These are phyloP conservation scores for Brachypterus glaber DNA, from an alignment of 2,888 invertebrate genomes.

Conservation along the genomic window DNA sequence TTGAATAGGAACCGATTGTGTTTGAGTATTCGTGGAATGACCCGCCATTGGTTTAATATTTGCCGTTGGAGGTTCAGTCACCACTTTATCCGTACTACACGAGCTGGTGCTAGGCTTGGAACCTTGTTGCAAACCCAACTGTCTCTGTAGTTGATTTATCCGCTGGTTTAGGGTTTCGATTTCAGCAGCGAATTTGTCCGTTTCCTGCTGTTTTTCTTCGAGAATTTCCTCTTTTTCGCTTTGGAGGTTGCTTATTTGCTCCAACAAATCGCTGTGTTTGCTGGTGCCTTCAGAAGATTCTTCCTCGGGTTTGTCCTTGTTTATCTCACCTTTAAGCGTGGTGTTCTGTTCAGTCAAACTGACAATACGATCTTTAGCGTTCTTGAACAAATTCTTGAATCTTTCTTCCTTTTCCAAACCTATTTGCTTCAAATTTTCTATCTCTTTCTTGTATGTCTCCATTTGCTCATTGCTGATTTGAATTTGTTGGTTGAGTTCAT, in stretches of 20 bases:
- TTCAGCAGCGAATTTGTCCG: slow-evolving; percentile 56
- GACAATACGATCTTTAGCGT: slow-evolving; percentile 64
- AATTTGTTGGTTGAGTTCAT: slow-evolving; percentile 41
- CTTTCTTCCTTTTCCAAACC: slow-evolving; percentile 41
- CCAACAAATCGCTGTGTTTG: slow-evolving; percentile 38
- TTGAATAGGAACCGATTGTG: slow-evolving; percentile 50
- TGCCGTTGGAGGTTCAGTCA: slow-evolving; percentile 65
- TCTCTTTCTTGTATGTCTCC: slow-evolving; percentile 47
- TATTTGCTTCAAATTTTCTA: slow-evolving; percentile 37
- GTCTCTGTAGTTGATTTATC: slow-evolving; percentile 41
- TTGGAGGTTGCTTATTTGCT: slow-evolving; percentile 56
- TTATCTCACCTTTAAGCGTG: slow-evolving; percentile 46
- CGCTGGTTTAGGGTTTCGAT: slow-evolving; percentile 63
- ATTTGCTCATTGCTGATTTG: slow-evolving; percentile 42
- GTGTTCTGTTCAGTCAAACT: slow-evolving; percentile 62
- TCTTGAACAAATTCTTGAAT: slow-evolving; percentile 52
- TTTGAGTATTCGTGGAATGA: slow-evolving; percentile 40
- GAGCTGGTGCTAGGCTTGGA: slow-evolving; percentile 62
- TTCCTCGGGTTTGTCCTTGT: slow-evolving; percentile 36
- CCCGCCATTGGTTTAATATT: slow-evolving; percentile 94
- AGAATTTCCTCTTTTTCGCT: slow-evolving; percentile 53
- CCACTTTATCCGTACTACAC: slow-evolving; percentile 48
- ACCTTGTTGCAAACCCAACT: slow-evolving; percentile 52
- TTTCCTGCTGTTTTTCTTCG: slow-evolving; percentile 53
- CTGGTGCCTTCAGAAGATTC: slow-evolving; percentile 37